Percentiles rank a stretch among this genome's conserved stretches.
Evolutionary conservation across 2,113 vertebrate genomes (phyloP).

Genomic region (Amazona vittata): DNA sequence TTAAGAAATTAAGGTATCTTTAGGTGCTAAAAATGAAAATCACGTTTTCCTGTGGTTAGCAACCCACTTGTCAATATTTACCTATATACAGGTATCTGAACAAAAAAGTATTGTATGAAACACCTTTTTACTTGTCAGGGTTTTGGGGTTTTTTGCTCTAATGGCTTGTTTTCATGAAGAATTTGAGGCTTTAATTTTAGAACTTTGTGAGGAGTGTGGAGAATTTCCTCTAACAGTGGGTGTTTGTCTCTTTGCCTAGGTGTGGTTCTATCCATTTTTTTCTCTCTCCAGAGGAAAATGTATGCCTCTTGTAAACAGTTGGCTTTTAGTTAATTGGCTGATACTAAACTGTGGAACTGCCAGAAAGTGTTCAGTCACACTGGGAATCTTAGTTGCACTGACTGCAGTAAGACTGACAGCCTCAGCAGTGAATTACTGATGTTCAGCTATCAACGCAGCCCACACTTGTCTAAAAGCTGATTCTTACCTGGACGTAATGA

Average conservation of each 20-base stretch:
- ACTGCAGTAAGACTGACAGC: not conserved
- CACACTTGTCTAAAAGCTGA: rapidly evolving
- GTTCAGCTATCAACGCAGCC: not conserved
- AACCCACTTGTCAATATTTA: not conserved
- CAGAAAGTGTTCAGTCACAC: not conserved
- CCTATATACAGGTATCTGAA: not conserved
- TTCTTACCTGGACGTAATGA: not conserved
- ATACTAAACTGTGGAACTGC: not conserved
- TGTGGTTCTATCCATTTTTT: not conserved
- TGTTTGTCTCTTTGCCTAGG: not conserved
- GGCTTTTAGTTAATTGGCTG: not conserved
- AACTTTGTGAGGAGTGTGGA: not conserved
- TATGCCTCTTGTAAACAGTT: not conserved
- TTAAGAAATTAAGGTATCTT: not conserved
- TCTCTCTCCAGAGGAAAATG: not conserved
- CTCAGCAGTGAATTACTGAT: not conserved
- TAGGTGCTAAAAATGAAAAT: not conserved
- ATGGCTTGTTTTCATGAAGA: not conserved
- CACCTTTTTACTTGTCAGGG: not conserved
- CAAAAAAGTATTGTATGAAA: not conserved
- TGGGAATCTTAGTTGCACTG: not conserved
- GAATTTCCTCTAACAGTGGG: not conserved
- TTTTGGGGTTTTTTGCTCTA: not conserved
- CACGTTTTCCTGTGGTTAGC: not conserved
- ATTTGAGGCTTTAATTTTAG: not conserved